A percentile compares a stretch with the other conserved stretches of the same genome.
Conservation (phyloP, 2,113 vertebrate genomes). For the Pygoscelis antarcticus region DNA sequence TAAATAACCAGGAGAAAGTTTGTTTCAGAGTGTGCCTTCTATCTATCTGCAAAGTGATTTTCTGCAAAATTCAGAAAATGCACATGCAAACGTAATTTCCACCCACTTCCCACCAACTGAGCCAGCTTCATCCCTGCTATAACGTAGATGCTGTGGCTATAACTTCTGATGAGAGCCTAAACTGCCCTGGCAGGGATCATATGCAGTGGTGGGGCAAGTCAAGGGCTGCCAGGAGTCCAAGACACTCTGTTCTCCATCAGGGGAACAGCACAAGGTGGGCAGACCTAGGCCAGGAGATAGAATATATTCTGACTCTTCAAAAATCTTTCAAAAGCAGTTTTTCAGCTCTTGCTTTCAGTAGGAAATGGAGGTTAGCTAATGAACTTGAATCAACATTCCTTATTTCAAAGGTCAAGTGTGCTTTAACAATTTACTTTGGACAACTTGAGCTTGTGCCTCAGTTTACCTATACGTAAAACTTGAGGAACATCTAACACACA, state of each 20-base stretch:
- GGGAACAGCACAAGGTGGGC: background rate
- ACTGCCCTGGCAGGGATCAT: background rate
- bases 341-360: background rate
- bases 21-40: background rate
- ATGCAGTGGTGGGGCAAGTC: background rate
- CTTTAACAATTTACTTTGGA: background rate
- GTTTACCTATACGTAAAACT: background rate
- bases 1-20: background rate
- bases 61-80: background rate
- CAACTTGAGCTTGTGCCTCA: background rate
- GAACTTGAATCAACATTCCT: background rate
- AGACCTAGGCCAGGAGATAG: background rate
- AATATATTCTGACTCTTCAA: too few relatives aligned
- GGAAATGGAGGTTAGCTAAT: background rate
- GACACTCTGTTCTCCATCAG: too few relatives aligned
- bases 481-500: background rate
- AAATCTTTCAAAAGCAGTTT: background rate
- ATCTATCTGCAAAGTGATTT: background rate
- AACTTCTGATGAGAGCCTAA: fast-evolving
- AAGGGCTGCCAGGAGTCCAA: background rate
- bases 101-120: background rate
- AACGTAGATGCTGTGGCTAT: fast-evolving
- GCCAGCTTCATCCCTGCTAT: background rate
- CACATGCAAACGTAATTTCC: fast-evolving
- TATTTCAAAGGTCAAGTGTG: background rate